These are phyloP conservation scores for Mimachlamys varia DNA, from an alignment of 2,888 invertebrate genomes.

Conservation along the genomic window DNA sequence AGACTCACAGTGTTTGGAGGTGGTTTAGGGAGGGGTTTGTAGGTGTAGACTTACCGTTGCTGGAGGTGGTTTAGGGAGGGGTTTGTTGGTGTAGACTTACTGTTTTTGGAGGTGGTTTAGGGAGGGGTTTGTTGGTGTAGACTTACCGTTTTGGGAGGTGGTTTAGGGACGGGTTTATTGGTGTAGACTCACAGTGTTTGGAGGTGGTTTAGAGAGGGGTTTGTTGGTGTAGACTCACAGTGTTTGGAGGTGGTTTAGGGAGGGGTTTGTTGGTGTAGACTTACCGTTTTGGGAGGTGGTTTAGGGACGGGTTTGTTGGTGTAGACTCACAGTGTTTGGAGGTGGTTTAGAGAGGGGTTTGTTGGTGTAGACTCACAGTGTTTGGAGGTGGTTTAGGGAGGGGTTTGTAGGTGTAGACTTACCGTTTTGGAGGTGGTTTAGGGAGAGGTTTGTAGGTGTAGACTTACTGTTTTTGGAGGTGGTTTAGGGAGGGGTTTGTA, in stretches of 20 bases:
- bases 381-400: slow-evolving; percentile 9
- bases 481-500: neutral
- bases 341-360: neutral
- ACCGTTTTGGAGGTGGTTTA: neutral
- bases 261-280: neutral
- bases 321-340: neutral
- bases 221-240: neutral
- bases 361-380: neutral
- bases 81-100: neutral
- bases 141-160: slow-evolving; percentile 13
- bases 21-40: neutral
- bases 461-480: neutral
- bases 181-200: neutral
- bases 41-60: neutral
- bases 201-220: neutral
- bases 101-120: neutral
- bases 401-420: neutral
- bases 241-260: neutral
- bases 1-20: neutral
- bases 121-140: neutral
- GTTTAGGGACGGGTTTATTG: neutral
- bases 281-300: slow-evolving; percentile 5
- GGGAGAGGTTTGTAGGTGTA: neutral
- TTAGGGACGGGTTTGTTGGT: neutral
- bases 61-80: neutral